These are phyloP conservation scores for Formica aserva DNA, from an alignment of 2,888 invertebrate species.

Conservation along the genomic window DNA sequence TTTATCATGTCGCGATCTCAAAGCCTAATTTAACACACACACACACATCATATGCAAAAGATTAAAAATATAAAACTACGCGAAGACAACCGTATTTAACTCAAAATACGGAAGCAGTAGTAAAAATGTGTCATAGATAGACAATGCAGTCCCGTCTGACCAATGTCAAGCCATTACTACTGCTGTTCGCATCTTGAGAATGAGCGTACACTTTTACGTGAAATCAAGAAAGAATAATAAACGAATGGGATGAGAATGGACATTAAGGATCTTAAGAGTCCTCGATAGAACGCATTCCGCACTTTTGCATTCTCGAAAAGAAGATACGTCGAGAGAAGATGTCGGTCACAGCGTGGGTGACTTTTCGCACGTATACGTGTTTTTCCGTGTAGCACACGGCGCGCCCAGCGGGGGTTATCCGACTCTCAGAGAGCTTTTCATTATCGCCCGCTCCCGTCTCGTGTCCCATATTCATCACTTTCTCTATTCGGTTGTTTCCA, in stretches of 20 bases:
- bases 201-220: background rate
- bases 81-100: background rate
- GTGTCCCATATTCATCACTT: conserved; percentile 76
- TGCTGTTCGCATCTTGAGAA: background rate
- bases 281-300: background rate
- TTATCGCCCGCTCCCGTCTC: conserved; percentile 34
- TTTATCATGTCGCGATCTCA: background rate
- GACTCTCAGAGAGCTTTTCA: conserved; percentile 20
- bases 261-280: background rate
- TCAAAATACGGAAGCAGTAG: background rate
- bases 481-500: conserved; percentile 69
- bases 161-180: background rate
- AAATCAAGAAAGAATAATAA: background rate
- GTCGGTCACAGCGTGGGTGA: background rate
- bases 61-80: background rate
- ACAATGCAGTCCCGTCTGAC: background rate
- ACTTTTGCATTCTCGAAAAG: background rate
- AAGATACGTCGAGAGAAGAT: background rate
- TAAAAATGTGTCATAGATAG: background rate
- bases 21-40: background rate
- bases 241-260: background rate
- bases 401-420: background rate
- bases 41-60: background rate
- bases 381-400: background rate
- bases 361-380: conserved; percentile 1